Percentiles rank a stretch among this genome's conserved stretches.
Conservation (phyloP, 1,140 invertebrate species). For the Solenopsis invicta region DNA sequence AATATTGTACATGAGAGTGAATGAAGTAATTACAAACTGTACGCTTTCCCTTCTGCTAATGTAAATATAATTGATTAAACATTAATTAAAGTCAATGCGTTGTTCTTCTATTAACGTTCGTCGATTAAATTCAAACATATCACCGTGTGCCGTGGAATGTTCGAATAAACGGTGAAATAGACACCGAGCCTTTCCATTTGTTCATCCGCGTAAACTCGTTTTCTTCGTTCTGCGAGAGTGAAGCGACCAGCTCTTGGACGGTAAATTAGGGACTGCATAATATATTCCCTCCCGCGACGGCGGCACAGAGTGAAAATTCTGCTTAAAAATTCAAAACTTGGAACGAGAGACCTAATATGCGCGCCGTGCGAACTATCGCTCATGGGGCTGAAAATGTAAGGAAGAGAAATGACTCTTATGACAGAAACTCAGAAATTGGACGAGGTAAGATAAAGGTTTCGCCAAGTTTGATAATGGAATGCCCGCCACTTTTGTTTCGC, state of each 20-base stretch:
- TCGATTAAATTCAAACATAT: background rate
- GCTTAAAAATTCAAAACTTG: constrained; percentile 68
- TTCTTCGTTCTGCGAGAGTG: constrained; percentile 29
- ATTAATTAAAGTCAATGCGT: constrained; percentile 3
- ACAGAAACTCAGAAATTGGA: constrained; percentile 72
- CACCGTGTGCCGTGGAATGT: background rate
- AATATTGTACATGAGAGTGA: background rate
- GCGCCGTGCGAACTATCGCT: constrained; percentile 61
- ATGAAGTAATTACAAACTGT: background rate
- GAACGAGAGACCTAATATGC: constrained; percentile 65
- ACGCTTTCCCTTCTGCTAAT: background rate
- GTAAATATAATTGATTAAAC: background rate
- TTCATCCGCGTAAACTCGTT: constrained; percentile 54
- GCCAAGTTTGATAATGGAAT: constrained; percentile 51
- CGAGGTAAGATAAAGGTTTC: constrained; percentile 56
- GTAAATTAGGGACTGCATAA: constrained; percentile 67
- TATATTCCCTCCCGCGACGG: constrained; percentile 59
- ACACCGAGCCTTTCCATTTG: constrained; percentile 46
- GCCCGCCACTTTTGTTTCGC: constrained; percentile 44
- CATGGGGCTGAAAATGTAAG: constrained; percentile 51
- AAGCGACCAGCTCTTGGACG: constrained; percentile 50
- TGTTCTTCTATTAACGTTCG: background rate
- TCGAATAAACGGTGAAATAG: constrained; percentile 32
- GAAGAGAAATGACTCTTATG: constrained; percentile 48
- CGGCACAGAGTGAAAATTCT: constrained; percentile 64